A percentile compares a stretch with the other conserved stretches of the same genome.
Conservation (phyloP, 2,113 vertebrate genomes). For the Oxyura jamaicensis region DNA sequence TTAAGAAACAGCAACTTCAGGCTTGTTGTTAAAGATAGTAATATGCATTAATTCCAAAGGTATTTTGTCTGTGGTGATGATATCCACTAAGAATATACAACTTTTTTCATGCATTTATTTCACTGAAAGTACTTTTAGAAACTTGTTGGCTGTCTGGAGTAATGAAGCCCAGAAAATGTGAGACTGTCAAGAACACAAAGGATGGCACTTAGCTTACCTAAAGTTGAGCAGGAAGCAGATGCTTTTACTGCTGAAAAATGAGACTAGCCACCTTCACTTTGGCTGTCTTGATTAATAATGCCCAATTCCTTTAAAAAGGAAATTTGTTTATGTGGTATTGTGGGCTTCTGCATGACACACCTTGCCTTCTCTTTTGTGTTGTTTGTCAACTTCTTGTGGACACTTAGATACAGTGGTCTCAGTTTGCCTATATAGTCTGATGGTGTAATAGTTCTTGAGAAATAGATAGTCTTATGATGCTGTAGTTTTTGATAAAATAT, state of each 20-base stretch:
- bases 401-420: fast-evolving
- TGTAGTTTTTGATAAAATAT: background rate
- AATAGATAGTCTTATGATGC: background rate
- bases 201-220: background rate
- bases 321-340: background rate
- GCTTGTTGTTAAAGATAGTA: background rate
- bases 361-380: background rate
- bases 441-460: background rate
- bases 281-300: background rate
- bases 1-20: background rate
- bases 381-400: background rate
- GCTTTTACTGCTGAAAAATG: background rate
- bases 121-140: background rate
- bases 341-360: background rate
- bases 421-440: background rate
- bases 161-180: background rate
- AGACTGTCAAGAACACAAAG: background rate
- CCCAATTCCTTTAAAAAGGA: background rate
- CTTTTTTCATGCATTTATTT: background rate
- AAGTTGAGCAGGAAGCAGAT: background rate
- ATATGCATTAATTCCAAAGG: background rate
- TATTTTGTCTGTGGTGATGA: background rate
- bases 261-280: background rate
- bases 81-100: background rate
- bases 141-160: background rate